Conservation (phyloP, 2,797 vertebrate genomes). For the Fundulus diaphanus region DNA sequence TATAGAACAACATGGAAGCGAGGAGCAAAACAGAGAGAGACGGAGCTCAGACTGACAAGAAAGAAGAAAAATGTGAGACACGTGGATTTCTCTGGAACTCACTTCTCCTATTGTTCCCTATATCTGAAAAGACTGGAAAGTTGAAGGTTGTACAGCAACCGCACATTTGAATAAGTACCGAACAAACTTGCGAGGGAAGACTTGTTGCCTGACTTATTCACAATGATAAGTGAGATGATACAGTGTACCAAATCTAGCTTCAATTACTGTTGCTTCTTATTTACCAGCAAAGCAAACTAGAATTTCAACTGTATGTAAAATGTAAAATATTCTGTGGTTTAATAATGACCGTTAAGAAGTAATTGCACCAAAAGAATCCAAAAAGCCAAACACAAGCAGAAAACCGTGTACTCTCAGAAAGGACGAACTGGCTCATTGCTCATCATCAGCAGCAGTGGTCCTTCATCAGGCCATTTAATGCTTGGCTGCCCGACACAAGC, state of each 20-base stretch:
- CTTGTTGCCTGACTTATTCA: not conserved
- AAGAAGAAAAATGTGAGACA: constrained; percentile 51
- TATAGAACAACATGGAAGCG: constrained; percentile 11
- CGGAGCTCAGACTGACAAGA: constrained; percentile 11
- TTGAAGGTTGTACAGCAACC: constrained; percentile 17
- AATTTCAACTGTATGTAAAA: not conserved
- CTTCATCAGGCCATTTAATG: constrained; percentile 60
- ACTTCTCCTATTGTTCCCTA: constrained; percentile 23
- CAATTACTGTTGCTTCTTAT: not conserved
- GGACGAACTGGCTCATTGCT: constrained; percentile 45
- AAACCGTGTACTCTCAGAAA: constrained; percentile 37
- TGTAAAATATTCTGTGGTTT: not conserved
- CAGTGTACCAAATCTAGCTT: not conserved
- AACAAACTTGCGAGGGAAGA: not conserved
- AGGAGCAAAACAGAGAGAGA: constrained; percentile 27
- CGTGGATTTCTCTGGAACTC: constrained; percentile 41
- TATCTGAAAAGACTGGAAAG: constrained; percentile 32
- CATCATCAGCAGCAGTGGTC: constrained; percentile 43
- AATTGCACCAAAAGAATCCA: not conserved
- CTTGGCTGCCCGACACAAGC: constrained; percentile 51
- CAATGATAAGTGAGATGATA: not conserved
- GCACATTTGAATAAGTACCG: constrained; percentile 8
- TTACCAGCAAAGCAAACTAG: not conserved
- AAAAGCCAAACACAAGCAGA: constrained; percentile 34
- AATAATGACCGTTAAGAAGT: not conserved